Evolutionary conservation across 2,797 vertebrate genomes (phyloP), one percentile per base, ranked within the genome.

Genomic region (Eulemur coronatus): DNA sequence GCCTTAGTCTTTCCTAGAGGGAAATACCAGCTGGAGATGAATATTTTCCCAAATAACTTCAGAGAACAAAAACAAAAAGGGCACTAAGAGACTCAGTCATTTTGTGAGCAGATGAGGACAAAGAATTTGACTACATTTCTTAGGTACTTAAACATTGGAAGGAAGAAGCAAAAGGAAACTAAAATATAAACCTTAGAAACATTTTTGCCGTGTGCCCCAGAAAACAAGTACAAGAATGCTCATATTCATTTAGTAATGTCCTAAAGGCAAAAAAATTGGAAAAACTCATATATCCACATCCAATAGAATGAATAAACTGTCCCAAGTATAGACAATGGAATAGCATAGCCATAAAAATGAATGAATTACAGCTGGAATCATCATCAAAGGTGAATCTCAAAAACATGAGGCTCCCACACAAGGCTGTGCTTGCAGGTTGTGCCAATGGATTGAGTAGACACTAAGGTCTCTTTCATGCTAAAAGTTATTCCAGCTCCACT

Each of bases 381-480:
- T 59, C 33, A 93, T 57, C 43, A 63, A 81, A 70, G 24, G 38
- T 33, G n/a, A 93, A 79, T 95, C 48, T 91, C 57, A 96, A 84
- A 79, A 63, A 33, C 65, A 63, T 0, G 57, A 84, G 50, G 22
- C 43, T 59, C 33, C 26, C 82, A 85, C 11, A 2, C 41, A 35
- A 48, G 22, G 12, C 41, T 41, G 57, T 41, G n/a, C 35, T 57
- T 65, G 48, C 57, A 84, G 41, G 48, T 7, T 38, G 33, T 18
- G 38, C 52, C 65, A 26, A 20, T 28, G n/a, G 61, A 9, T 61
- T 90, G 26, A 28, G 48, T 3, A 73, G 52, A n/a, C 33, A 33
- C 43, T 43, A 14, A 55, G 57, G 38, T 87, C 17, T 55, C 13
- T 7, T 24, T 22, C 1, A 4, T 46, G 38, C 4, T 30, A 12